Conservation (phyloP, 2,888 invertebrate species). For the Chrysolina oricalcia region DNA sequence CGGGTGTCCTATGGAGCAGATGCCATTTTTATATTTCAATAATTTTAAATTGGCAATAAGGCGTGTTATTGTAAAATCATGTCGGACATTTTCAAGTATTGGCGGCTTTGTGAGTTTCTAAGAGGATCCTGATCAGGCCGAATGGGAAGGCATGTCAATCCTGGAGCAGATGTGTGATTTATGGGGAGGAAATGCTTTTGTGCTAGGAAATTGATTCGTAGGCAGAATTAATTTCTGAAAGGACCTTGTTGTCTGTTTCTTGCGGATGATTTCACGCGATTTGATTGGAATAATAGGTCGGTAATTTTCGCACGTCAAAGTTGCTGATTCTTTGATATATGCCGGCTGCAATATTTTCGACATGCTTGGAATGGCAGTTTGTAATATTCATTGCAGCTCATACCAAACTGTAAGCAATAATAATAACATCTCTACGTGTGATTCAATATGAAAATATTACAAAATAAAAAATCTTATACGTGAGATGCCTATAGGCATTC, state of each 20-base stretch:
- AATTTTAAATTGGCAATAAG: constrained; percentile 64
- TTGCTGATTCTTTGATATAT: not conserved
- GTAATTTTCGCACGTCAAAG: not conserved
- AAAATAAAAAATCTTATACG: too few species aligned
- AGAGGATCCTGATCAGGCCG: constrained; percentile 62
- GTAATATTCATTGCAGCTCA: too few species aligned
- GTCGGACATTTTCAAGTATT: constrained; percentile 65
- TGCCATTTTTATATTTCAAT: constrained; percentile 64
- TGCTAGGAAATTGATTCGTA: constrained; percentile 19
- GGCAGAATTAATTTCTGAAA: constrained; percentile 10
- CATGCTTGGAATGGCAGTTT: too few species aligned
- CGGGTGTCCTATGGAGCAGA: constrained; percentile 65
- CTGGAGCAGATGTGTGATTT: constrained; percentile 64
- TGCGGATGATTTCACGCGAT: constrained; percentile 6
- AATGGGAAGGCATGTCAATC: constrained; percentile 50
- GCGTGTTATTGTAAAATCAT: constrained; percentile 64
- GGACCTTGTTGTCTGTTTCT: constrained; percentile 11
- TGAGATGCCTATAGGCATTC: too few species aligned
- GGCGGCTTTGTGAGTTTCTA: constrained; percentile 61
- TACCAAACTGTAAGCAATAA: too few species aligned
- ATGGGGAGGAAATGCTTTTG: constrained; percentile 44
- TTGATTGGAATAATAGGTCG: not conserved
- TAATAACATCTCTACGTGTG: too few species aligned
- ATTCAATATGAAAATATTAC: too few species aligned
- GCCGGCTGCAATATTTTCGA: not conserved